Evolutionary conservation across 1,140 invertebrate species (phyloP), one percentile per base, ranked within the genome.

Genomic region (Solenopsis invicta): DNA sequence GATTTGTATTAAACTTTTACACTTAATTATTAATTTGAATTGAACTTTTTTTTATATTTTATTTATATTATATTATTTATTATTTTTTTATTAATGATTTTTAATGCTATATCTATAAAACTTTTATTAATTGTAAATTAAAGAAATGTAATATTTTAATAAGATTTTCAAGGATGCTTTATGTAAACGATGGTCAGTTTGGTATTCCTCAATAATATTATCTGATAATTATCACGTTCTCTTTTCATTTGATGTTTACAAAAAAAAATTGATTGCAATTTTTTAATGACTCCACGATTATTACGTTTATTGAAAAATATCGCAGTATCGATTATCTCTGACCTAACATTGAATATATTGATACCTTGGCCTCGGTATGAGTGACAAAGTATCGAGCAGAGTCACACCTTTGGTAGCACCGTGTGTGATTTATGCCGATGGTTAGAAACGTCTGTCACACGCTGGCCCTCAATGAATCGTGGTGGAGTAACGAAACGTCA

Each of bases 391-490:
- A 24, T 52, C 59, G 74, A 29, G 21, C 61, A 34, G 64, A 54
- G 74, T 85, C 34, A 29, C 48, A 62, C n/a, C 85, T 80, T 89
- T 87, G 77, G 69, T 81, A 77, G 72, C 34, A n/a, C 41, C 71
- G 29, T 41, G 45, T 21, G 56, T 88, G 80, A 78, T 89, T 89
- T 78, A 77, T 66, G 45, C 37, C 66, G 24, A 59, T 48, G 21
- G 41, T 24, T 50, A 50, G 52, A 75, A 76, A 54, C 13, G 67
- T 85, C 75, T 81, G 72, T 59, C 71, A 89, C 84, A 59, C 50
- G 41, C 45, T 50, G 29, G 71, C 52, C 54, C 74, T 86, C 88
- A 81, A 88, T 88, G 81, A 88, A 81, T 82, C 69, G 85, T 54
- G 56, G 54, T 13, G 34, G 8, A 61, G 62, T 56, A 89, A 87